Evolutionary conservation across 2,797 vertebrate species (phyloP).

Genomic region (Micrastur ruficollis): DNA sequence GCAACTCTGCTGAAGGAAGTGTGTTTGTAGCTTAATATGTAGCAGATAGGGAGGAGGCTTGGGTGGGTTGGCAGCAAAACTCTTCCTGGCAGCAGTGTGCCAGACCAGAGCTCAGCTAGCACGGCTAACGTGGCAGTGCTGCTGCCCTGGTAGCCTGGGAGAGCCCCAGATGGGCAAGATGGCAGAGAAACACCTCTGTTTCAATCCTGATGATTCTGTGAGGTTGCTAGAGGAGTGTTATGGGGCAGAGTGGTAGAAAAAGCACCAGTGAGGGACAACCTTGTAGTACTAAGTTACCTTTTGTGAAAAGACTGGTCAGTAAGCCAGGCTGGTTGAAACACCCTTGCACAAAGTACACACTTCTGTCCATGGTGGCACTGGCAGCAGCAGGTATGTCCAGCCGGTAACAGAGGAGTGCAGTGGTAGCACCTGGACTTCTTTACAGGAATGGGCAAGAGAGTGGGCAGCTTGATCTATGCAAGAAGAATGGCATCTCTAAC

Average conservation of each 20-base stretch:
- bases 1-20: background rate
- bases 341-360: background rate
- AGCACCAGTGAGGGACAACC: background rate
- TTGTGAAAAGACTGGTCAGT: background rate
- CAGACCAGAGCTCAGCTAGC: accelerated
- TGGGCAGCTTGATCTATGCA: background rate
- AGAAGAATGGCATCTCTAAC: background rate
- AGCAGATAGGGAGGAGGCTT: background rate
- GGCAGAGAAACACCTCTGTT: background rate
- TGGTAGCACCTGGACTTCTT: background rate
- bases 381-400: accelerated
- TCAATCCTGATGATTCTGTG: background rate
- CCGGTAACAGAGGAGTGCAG: background rate
- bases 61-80: background rate
- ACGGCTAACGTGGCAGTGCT: accelerated
- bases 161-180: background rate
- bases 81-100: background rate
- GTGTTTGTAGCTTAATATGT: background rate
- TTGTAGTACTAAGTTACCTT: background rate
- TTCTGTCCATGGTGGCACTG: background rate
- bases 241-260: background rate
- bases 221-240: background rate
- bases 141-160: background rate
- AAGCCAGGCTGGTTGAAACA: background rate
- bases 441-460: background rate